These are phyloP conservation scores for Nephila pilipes DNA, from an alignment of 1,140 invertebrate genomes.

Conservation along the genomic window DNA sequence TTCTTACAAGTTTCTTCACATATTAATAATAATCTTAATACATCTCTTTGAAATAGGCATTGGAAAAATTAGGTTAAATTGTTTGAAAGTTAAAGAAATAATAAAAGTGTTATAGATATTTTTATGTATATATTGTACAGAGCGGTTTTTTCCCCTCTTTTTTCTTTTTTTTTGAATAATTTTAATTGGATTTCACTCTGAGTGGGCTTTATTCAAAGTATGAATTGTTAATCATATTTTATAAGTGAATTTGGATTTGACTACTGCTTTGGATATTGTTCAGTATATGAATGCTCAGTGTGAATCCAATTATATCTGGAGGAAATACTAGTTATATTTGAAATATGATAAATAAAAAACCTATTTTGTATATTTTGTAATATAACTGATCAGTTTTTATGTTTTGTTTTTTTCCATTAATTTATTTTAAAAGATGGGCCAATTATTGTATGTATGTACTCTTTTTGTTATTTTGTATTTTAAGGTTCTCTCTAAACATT, in stretches of 20 bases:
- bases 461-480: background rate
- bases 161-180: too few species aligned
- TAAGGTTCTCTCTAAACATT: background rate
- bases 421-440: background rate
- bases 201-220: too few species aligned
- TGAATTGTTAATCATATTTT: too few species aligned
- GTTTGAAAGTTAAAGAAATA: background rate
- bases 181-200: too few species aligned
- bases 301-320: background rate
- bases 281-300: too few species aligned
- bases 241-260: too few species aligned
- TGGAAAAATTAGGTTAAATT: background rate
- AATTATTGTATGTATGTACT: background rate
- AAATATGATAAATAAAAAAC: background rate
- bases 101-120: background rate
- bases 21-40: background rate
- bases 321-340: background rate
- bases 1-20: background rate
- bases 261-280: too few species aligned
- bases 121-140: slow-evolving; percentile 22
- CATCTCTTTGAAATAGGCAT: background rate
- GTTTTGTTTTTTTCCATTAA: background rate
- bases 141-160: background rate
- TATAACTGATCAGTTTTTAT: background rate
- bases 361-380: slow-evolving; percentile 21